Evolutionary conservation across 2,113 vertebrate species (phyloP).

Genomic region (Vombatus ursinus): DNA sequence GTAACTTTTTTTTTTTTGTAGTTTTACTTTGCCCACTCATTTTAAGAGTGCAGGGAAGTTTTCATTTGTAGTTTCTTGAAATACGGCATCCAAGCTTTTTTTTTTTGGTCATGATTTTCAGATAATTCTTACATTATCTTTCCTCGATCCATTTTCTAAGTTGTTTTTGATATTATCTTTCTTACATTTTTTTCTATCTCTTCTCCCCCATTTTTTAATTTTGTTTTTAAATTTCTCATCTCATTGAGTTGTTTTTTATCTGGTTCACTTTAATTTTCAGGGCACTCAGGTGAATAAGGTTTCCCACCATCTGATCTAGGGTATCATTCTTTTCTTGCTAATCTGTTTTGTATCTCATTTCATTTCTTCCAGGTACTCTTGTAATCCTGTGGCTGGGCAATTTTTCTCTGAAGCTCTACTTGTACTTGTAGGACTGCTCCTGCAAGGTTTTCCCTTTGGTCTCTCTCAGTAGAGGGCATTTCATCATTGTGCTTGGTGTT

Average conservation of each 20-base stretch:
- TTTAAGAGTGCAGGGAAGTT: not conserved
- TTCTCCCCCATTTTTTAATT: not conserved
- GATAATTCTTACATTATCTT: not conserved
- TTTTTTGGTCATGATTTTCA: not conserved
- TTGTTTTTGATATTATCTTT: not conserved
- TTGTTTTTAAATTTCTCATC: not conserved
- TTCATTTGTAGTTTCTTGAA: not conserved
- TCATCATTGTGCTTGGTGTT: not conserved
- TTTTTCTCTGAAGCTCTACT: not conserved
- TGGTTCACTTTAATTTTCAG: not conserved
- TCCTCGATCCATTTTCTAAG: not conserved
- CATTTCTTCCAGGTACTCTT: not conserved
- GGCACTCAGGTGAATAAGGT: not conserved
- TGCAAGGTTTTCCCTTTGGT: not conserved
- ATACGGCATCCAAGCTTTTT: not conserved
- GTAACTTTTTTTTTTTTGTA: no score
- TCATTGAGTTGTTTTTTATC: not conserved
- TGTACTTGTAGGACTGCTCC: not conserved
- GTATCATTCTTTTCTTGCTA: not conserved
- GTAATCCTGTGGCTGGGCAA: not conserved
- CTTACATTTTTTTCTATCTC: not conserved
- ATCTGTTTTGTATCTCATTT: not conserved
- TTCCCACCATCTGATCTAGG: not conserved
- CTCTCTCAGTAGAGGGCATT: not conserved
- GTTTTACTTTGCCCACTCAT: not conserved